Conservation (phyloP, 1,140 invertebrate genomes). For the Goniozus legneri region DNA sequence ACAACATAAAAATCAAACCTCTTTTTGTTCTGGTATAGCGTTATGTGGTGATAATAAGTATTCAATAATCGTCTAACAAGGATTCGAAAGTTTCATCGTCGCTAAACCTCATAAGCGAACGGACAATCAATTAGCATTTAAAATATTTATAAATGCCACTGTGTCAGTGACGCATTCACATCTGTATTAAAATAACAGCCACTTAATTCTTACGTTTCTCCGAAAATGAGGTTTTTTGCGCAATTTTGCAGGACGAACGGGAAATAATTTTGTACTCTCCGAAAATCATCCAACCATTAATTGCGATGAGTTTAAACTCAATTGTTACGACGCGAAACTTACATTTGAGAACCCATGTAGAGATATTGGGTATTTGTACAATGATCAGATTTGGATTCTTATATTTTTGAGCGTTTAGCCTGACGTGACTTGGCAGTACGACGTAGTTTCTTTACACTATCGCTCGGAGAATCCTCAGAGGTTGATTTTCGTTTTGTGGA, state of each 20-base stretch:
- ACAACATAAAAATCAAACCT: constrained; percentile 16
- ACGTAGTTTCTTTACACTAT: constrained; percentile 43
- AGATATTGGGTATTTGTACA: constrained; percentile 41
- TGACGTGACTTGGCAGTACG: constrained; percentile 49
- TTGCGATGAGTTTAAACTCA: no score
- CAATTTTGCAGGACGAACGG: constrained; percentile 13
- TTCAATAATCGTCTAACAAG: constrained; percentile 14
- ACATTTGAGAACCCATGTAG: constrained; percentile 19
- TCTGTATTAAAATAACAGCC: constrained; percentile 22
- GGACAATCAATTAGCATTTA: constrained; percentile 31
- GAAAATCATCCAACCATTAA: no score
- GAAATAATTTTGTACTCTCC: constrained; percentile 42
- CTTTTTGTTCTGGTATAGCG: constrained; percentile 15
- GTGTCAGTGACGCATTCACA: constrained; percentile 16
- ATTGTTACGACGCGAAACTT: no score
- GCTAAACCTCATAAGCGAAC: constrained; percentile 20
- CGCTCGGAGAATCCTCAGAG: constrained; percentile 37
- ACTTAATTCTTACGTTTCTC: constrained; percentile 11
- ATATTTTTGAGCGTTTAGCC: constrained; percentile 50
- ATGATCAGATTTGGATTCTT: constrained; percentile 41
- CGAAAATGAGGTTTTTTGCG: constrained; percentile 25
- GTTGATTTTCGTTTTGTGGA: constrained; percentile 42
- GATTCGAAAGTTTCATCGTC: constrained; percentile 9
- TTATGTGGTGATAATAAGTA: constrained; percentile 16
- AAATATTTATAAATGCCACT: constrained; percentile 25